Evolutionary conservation across 30 jellyfish, hydroid and myxozoan species (phyloP).

Genomic region (Aurelia aurita): DNA sequence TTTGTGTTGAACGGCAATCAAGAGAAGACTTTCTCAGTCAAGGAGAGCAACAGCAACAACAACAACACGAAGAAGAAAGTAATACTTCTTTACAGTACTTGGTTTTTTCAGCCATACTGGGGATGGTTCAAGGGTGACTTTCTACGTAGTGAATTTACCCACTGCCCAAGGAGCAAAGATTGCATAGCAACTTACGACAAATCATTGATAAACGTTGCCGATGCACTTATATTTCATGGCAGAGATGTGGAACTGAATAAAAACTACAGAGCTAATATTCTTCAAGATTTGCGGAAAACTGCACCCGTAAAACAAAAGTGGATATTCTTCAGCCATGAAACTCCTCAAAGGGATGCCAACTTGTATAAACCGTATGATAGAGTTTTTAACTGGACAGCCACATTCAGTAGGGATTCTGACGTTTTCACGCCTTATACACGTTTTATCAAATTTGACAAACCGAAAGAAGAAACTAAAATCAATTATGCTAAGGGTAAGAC

Average conservation of each 20-base stretch:
- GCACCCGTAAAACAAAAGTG: no score
- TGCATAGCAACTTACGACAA: no score
- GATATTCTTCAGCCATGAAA: constrained; percentile 40
- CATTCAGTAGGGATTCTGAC: constrained; percentile 24
- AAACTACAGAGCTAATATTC: not conserved
- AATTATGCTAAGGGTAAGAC: constrained; percentile 73
- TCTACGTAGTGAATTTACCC: not conserved
- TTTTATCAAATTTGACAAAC: not conserved
- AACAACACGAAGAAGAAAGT: not conserved
- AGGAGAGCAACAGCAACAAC: no score
- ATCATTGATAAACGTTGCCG: not conserved
- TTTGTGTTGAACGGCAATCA: no score
- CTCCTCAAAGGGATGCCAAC: constrained; percentile 10
- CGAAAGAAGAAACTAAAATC: no score
- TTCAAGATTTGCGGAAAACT: not conserved
- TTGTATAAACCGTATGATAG: constrained; percentile 19
- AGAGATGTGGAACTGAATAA: constrained; percentile 47
- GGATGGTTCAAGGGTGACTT: not conserved
- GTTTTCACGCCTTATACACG: constrained; percentile 23
- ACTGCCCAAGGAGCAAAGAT: not conserved
- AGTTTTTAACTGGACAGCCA: no score
- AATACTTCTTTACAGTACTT: not conserved
- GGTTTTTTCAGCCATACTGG: no score
- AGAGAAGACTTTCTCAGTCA: no score
- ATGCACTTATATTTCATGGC: constrained; percentile 41